Percentiles rank a stretch among this genome's conserved stretches.
Conservation (phyloP, 2,113 vertebrate species). For the Oreochromis aureus region DNA sequence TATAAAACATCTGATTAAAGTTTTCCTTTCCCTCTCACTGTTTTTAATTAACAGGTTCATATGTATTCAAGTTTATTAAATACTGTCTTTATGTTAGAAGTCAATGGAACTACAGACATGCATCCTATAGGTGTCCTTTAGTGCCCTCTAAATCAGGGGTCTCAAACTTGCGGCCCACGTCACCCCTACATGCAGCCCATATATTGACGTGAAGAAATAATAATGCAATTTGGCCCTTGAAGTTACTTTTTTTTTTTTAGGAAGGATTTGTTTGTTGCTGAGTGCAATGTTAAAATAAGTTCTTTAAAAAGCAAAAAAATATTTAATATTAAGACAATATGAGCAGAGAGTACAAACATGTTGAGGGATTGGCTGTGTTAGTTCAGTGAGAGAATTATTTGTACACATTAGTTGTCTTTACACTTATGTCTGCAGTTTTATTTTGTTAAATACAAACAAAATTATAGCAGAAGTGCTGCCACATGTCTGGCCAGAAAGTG, state of each 20-base stretch:
- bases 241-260: not conserved
- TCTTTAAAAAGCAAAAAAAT: too few species aligned
- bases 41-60: not conserved
- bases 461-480: not conserved
- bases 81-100: not conserved
- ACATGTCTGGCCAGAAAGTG: not conserved
- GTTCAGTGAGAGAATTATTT: not conserved
- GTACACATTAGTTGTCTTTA: not conserved
- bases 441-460: not conserved
- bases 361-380: not conserved
- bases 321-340: not conserved
- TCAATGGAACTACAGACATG: not conserved
- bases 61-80: not conserved
- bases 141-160: not conserved
- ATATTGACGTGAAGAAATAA: not conserved
- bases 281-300: not conserved
- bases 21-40: not conserved
- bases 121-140: not conserved
- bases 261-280: not conserved
- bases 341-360: not conserved
- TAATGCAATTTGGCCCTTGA: not conserved
- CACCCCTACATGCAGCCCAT: not conserved
- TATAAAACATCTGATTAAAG: not conserved
- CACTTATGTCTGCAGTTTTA: not conserved
- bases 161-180: accelerated